Evolutionary conservation across 30 jellyfish, hydroid and myxozoan species (phyloP).

Genomic region (Nemopilema nomurai): DNA sequence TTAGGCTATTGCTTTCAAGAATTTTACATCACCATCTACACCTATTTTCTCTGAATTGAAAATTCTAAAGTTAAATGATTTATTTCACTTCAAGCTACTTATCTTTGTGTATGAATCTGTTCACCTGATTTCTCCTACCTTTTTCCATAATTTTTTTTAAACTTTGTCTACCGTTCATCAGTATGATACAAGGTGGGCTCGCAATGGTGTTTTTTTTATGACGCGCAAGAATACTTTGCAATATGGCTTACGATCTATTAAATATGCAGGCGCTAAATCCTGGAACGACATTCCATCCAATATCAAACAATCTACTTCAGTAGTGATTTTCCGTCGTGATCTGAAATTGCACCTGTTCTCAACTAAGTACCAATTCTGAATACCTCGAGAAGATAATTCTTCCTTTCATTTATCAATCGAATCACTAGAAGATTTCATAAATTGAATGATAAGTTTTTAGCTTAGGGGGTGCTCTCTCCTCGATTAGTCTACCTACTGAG

Average conservation of each 20-base stretch:
- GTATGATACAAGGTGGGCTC: constrained; percentile 51
- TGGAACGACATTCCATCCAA: no score
- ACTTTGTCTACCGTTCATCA: constrained; percentile 33
- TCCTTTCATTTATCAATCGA: background rate
- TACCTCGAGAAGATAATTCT: background rate
- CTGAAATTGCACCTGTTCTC: constrained; percentile 43
- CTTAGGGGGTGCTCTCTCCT: no score
- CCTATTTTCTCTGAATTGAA: constrained; percentile 13
- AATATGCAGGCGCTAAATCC: no score
- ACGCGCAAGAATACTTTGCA: constrained; percentile 38
- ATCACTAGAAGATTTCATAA: background rate
- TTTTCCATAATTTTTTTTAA: no score
- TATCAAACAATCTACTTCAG: no score
- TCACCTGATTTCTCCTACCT: constrained; percentile 41
- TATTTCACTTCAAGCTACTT: constrained; percentile 17
- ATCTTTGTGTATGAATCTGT: constrained; percentile 38
- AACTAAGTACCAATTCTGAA: constrained; percentile 42
- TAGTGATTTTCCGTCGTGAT: no score
- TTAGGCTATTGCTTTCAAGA: constrained; percentile 1
- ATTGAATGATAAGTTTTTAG: no score
- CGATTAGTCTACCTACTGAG: no score
- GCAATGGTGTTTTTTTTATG: constrained; percentile 42
- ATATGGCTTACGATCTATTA: no score
- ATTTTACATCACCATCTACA: constrained; percentile 9
- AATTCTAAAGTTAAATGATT: constrained; percentile 11